Conservation (phyloP, 2,113 vertebrate genomes). For the Dissostichus mawsoni region DNA sequence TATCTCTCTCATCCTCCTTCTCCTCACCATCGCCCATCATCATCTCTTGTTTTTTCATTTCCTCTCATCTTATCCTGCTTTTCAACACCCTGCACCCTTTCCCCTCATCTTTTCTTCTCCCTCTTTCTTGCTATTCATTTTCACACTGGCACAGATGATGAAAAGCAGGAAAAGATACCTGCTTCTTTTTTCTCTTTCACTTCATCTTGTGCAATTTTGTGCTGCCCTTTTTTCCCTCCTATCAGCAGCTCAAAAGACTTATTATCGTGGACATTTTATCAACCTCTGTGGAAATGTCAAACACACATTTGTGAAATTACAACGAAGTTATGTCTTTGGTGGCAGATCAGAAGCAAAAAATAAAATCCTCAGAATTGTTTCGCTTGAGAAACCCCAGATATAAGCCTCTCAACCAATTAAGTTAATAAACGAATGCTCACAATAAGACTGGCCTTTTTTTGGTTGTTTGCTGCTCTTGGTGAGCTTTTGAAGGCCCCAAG, state of each 20-base stretch:
- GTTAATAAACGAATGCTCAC: constrained; percentile 48
- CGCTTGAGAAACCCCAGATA: constrained; percentile 21
- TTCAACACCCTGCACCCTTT: constrained; percentile 3
- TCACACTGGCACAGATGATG: constrained; percentile 12
- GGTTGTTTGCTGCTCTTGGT: constrained; percentile 51
- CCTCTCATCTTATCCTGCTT: constrained; percentile 21
- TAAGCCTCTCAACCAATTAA: constrained; percentile 54
- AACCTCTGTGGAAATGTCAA: constrained; percentile 66
- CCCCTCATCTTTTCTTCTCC: not conserved
- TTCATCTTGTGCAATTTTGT: constrained; percentile 40
- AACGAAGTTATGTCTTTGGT: not conserved
- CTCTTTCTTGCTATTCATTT: not conserved
- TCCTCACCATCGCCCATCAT: constrained; percentile 34
- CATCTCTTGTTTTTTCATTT: constrained; percentile 27
- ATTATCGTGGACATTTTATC: constrained; percentile 46
- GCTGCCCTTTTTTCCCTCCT: constrained; percentile 23
- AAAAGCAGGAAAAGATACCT: constrained; percentile 24
- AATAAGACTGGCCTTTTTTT: constrained; percentile 45
- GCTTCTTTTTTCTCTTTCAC: constrained; percentile 35
- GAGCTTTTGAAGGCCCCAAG: constrained; percentile 52
- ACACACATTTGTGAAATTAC: constrained; percentile 48
- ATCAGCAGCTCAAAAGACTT: constrained; percentile 45
- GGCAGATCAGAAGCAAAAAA: not conserved
- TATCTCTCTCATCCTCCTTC: constrained; percentile 25
- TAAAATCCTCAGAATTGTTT: constrained; percentile 6